Evolutionary conservation across 2,888 invertebrate species (phyloP).

Genomic region (Lepidochitona cinerea): DNA sequence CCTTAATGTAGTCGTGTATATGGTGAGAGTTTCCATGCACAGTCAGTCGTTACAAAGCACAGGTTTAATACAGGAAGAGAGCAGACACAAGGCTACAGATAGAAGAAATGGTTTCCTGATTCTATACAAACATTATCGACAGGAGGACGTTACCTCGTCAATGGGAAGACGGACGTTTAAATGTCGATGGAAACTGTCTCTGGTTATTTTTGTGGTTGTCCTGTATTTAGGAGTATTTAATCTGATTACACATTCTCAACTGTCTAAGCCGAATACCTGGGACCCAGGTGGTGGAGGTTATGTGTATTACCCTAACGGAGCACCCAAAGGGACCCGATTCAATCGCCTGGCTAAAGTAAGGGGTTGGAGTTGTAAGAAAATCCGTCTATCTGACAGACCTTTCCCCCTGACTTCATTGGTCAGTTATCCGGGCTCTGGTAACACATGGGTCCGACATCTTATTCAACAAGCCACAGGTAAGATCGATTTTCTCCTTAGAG

Average conservation of each 20-base stretch:
- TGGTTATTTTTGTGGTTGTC: background rate
- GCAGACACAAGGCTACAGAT: too few species aligned
- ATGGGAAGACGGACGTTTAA: background rate
- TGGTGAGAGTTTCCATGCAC: too few species aligned
- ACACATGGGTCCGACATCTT: constrained; percentile 47
- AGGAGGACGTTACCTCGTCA: background rate
- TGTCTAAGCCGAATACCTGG: background rate
- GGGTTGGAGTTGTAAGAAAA: constrained; percentile 23
- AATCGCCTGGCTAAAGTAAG: background rate
- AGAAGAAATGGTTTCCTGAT: too few species aligned
- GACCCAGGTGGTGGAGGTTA: background rate
- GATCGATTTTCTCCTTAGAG: too few species aligned
- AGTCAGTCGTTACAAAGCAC: too few species aligned
- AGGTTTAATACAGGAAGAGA: too few species aligned
- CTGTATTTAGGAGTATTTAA: background rate
- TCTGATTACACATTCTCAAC: background rate
- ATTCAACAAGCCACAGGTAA: constrained; percentile 47
- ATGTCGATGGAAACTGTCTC: background rate
- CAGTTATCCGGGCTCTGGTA: constrained; percentile 45
- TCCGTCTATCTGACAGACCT: constrained; percentile 11
- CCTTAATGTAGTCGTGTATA: too few species aligned
- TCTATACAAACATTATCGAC: too few species aligned
- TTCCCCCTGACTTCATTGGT: constrained; percentile 39
- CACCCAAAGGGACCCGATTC: background rate
- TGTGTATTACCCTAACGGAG: background rate